Percentiles rank a stretch among this genome's conserved stretches.
phyloP scores from a whole-genome alignment of 1,140 invertebrate species.

The Drosophila grimshawi region DNA sequence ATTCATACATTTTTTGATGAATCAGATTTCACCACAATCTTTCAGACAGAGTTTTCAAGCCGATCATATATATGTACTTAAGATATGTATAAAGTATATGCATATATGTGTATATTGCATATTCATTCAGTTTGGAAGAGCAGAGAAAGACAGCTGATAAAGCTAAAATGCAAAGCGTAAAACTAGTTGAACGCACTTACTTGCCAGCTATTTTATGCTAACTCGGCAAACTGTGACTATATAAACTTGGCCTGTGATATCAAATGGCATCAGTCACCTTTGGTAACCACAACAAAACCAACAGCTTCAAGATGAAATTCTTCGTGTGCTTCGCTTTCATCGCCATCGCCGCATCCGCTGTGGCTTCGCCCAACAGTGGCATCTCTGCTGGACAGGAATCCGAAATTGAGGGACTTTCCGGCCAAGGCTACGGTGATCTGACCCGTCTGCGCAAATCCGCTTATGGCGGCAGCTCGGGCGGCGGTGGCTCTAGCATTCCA shows the following conservation, averaged over 20 bases:
- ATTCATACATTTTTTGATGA: neutral
- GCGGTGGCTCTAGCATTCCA: slow-evolving; percentile 60
- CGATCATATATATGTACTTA: neutral
- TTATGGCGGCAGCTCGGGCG: slow-evolving; percentile 68
- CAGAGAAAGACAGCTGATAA: slow-evolving; percentile 38
- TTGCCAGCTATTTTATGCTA: slow-evolving; percentile 43
- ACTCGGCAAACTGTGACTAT: slow-evolving; percentile 63
- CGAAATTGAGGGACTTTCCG: slow-evolving; percentile 46
- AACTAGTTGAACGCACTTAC: slow-evolving; percentile 58
- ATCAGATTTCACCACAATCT: neutral
- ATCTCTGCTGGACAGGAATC: slow-evolving; percentile 46
- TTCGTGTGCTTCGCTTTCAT: slow-evolving; percentile 73
- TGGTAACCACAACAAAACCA: slow-evolving; percentile 52
- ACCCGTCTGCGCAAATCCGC: slow-evolving; percentile 74
- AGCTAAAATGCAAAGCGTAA: slow-evolving; percentile 34
- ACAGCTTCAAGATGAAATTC: slow-evolving; percentile 70
- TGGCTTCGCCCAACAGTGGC: slow-evolving; percentile 56
- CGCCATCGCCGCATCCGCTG: slow-evolving; percentile 57
- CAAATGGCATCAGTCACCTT: slow-evolving; percentile 71
- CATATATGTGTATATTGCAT: neutral
- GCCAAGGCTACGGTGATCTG: slow-evolving; percentile 63
- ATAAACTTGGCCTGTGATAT: slow-evolving; percentile 37
- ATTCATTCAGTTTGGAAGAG: neutral
- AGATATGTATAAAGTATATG: too few species aligned
- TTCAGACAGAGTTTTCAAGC: neutral